Evolutionary conservation across 2,113 vertebrate species (phyloP).

Genomic region (Hydrochoerus hydrochaeris): DNA sequence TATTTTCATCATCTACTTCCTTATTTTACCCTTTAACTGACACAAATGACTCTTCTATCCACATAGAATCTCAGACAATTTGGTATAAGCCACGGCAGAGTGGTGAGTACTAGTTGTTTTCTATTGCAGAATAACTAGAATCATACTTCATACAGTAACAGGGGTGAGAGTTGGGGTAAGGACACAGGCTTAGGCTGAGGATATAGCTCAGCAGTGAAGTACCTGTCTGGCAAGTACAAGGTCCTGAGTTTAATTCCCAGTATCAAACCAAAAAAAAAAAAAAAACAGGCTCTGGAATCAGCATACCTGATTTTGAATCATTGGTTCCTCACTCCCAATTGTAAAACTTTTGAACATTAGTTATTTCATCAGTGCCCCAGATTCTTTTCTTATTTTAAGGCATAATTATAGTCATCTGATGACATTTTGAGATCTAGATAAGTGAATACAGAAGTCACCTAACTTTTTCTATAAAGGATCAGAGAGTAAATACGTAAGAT

Average conservation of each 20-base stretch:
- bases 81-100: neutral
- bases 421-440: neutral
- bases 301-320: neutral
- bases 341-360: neutral
- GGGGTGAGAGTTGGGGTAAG: neutral
- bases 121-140: neutral
- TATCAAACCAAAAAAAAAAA: no score
- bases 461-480: neutral
- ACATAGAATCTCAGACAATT: neutral
- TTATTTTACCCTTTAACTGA: neutral
- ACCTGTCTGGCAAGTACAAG: no score
- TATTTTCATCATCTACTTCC: neutral
- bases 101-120: constrained; percentile 18
- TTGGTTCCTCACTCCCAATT: neutral
- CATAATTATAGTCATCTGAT: neutral
- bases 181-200: neutral
- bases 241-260: no score
- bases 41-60: neutral
- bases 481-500: neutral
- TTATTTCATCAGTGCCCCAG: neutral
- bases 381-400: neutral
- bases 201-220: no score
- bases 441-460: neutral
- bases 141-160: neutral
- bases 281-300: neutral